A percentile compares a stretch with the other conserved stretches of the same genome.
These are phyloP conservation scores for Neocloeon triangulifer DNA, from an alignment of 1,140 invertebrate species.

Conservation along the genomic window DNA sequence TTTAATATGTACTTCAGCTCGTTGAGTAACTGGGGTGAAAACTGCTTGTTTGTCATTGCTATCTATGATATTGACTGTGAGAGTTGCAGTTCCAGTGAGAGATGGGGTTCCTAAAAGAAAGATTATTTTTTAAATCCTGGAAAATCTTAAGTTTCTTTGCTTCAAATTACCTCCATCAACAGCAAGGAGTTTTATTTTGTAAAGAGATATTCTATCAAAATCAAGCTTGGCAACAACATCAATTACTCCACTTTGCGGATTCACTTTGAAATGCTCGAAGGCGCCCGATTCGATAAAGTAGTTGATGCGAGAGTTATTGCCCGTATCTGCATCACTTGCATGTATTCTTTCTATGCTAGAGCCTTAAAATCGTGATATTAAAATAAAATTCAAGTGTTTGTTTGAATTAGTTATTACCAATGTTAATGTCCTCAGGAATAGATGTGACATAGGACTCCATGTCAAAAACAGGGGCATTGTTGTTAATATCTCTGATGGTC, in stretches of 20 bases:
- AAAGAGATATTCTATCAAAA: slow-evolving; percentile 52
- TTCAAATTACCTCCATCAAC: slow-evolving; percentile 49
- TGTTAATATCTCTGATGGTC: slow-evolving; percentile 64
- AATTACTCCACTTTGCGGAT: slow-evolving; percentile 49
- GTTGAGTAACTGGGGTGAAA: slow-evolving; percentile 58
- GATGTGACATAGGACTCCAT: slow-evolving; percentile 45
- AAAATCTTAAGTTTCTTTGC: no score
- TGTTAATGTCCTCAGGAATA: slow-evolving; percentile 47
- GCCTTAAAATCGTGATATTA: slow-evolving; percentile 18
- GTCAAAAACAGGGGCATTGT: slow-evolving; percentile 56
- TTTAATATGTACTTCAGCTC: slow-evolving; percentile 38
- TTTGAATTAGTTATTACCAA: slow-evolving; percentile 25
- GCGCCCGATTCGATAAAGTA: slow-evolving; percentile 66
- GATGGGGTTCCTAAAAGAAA: slow-evolving; percentile 45
- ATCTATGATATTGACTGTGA: slow-evolving; percentile 56
- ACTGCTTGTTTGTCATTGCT: slow-evolving; percentile 76
- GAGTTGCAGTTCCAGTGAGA: slow-evolving; percentile 52
- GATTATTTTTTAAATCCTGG: no score
- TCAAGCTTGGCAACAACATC: slow-evolving; percentile 57
- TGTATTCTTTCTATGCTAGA: slow-evolving; percentile 42
- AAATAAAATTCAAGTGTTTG: background rate
- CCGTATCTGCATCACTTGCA: slow-evolving; percentile 61
- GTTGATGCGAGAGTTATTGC: slow-evolving; percentile 53
- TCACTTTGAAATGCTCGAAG: slow-evolving; percentile 62
- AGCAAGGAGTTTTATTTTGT: slow-evolving; percentile 56